A percentile compares a stretch with the other conserved stretches of the same genome.
Conservation (phyloP, 2,797 vertebrate species). For the Tamandua tetradactyla region DNA sequence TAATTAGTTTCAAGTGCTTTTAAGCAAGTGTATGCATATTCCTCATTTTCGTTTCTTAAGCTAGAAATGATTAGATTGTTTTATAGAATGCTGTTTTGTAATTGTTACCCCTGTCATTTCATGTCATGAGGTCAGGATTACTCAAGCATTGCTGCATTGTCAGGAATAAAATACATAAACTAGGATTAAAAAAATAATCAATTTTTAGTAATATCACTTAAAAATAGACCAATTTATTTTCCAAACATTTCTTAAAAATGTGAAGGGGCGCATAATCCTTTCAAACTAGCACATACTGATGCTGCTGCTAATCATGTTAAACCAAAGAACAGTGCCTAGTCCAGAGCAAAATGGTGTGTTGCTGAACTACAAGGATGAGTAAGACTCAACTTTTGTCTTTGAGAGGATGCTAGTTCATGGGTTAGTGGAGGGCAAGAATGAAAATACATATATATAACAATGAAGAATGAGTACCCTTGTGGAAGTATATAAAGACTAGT, state of each 20-base stretch:
- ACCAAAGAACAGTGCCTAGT: neutral
- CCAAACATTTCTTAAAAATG: neutral
- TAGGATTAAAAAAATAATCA: neutral
- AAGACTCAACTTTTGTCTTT: neutral
- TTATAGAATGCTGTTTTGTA: neutral
- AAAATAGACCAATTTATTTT: neutral
- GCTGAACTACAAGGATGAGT: neutral
- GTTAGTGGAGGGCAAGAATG: neutral
- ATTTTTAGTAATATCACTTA: neutral
- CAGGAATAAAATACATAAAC: neutral
- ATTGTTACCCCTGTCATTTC: neutral
- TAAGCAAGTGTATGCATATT: neutral
- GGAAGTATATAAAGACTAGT: neutral
- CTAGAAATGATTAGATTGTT: neutral
- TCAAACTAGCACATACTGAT: too few relatives aligned
- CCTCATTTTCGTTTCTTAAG: neutral
- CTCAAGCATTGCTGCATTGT: neutral
- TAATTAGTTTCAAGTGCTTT: constrained; percentile 9
- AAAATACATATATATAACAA: neutral
- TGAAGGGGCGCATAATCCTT: too few relatives aligned
- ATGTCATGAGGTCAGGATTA: neutral
- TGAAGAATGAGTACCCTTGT: neutral
- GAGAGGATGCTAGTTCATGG: neutral
- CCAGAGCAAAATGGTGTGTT: neutral
- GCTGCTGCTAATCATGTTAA: neutral